These are phyloP conservation scores for Loriculus beryllinus DNA, from an alignment of 2,797 vertebrate genomes.

Conservation along the genomic window DNA sequence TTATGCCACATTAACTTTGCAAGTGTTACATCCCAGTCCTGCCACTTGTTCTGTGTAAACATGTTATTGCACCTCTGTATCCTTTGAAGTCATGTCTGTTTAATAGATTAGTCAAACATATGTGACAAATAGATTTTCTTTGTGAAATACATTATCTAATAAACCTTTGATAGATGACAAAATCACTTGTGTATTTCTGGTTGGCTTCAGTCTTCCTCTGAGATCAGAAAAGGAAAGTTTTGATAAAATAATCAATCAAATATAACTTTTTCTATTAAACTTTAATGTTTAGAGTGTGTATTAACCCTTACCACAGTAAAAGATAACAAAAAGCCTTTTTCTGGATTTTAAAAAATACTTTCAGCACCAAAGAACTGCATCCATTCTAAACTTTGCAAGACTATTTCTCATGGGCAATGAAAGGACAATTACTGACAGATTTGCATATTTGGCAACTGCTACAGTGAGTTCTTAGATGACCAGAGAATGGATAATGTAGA, in stretches of 20 bases:
- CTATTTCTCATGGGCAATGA: slow-evolving; percentile 32
- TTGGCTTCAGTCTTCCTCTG: slow-evolving; percentile 33
- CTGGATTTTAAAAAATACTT: slow-evolving; percentile 47
- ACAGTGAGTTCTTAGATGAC: slow-evolving; percentile 1
- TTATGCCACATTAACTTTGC: slow-evolving; percentile 8
- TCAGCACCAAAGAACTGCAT: slow-evolving; percentile 50
- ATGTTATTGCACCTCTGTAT: slow-evolving; percentile 1
- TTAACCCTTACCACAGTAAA: not conserved
- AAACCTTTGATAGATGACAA: slow-evolving; percentile 17
- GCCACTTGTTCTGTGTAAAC: not conserved
- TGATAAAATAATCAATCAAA: slow-evolving; percentile 32
- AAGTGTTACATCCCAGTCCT: slow-evolving; percentile 22
- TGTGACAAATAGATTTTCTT: slow-evolving; percentile 50
- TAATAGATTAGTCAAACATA: slow-evolving; percentile 58
- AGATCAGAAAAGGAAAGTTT: slow-evolving; percentile 61
- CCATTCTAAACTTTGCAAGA: not conserved
- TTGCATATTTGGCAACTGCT: slow-evolving; percentile 59
- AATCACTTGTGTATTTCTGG: slow-evolving; percentile 27
- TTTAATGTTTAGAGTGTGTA: not conserved
- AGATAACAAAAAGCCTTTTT: slow-evolving; percentile 23
- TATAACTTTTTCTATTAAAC: slow-evolving; percentile 18
- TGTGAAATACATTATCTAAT: slow-evolving; percentile 46
- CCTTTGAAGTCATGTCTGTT: slow-evolving; percentile 53
- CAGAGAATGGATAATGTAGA: slow-evolving; percentile 10
- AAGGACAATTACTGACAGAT: slow-evolving; percentile 61